Percentiles rank a stretch among this genome's conserved stretches.
Evolutionary conservation across 2,888 invertebrate species (phyloP).

Genomic region (Pristionchus japonicus): DNA sequence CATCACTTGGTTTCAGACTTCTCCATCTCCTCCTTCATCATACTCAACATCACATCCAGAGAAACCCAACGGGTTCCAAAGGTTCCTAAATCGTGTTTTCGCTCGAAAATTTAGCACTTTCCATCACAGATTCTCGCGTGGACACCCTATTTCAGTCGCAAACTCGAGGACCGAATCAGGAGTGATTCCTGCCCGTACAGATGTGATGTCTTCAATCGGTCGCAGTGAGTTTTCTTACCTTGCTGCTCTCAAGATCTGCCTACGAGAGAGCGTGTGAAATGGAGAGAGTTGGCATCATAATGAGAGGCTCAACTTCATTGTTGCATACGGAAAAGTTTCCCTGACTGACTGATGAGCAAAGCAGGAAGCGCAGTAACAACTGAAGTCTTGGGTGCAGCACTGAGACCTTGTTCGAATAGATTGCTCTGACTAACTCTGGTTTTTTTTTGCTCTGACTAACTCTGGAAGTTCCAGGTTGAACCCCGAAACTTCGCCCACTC

Average conservation of each 20-base stretch:
- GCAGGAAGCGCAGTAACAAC: too few relatives aligned
- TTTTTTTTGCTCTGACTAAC: too few relatives aligned
- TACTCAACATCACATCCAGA: background rate
- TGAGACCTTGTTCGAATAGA: too few relatives aligned
- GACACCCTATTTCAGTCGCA: background rate
- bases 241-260: too few relatives aligned
- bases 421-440: too few relatives aligned
- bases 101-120: background rate
- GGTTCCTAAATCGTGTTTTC: background rate
- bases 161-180: background rate
- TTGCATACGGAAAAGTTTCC: background rate
- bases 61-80: background rate
- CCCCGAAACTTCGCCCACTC: too few relatives aligned
- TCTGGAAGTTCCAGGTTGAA: too few relatives aligned
- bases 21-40: background rate
- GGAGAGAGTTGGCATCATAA: too few relatives aligned
- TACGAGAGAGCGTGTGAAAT: too few relatives aligned
- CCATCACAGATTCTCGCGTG: background rate
- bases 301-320: too few relatives aligned
- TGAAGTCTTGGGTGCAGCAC: too few relatives aligned
- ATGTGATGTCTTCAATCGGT: background rate
- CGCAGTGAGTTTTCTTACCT: background rate
- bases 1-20: background rate
- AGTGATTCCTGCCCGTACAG: background rate
- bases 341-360: background rate